A percentile compares a stretch with the other conserved stretches of the same genome.
Evolutionary conservation across 2,797 vertebrate species (phyloP).

Genomic region (Hyperoplus lanceolatus): DNA sequence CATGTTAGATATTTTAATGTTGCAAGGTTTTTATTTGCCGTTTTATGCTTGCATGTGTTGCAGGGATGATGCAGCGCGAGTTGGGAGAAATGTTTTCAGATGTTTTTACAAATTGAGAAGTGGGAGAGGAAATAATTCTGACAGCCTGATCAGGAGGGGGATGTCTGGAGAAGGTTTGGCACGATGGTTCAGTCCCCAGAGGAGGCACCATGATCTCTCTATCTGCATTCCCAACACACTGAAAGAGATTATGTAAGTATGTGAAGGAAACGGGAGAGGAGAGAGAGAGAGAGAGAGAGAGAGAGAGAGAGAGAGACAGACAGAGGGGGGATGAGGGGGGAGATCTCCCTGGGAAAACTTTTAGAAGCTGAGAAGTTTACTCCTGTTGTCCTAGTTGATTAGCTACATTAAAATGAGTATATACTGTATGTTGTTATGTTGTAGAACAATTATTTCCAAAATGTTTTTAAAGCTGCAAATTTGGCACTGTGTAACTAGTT

Average conservation of each 20-base stretch:
- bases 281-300: constrained; percentile 64
- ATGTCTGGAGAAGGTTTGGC: constrained; percentile 89
- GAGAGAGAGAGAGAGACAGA: constrained; percentile 65
- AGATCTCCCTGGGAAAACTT: constrained; percentile 59
- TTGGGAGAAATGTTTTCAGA: constrained; percentile 77
- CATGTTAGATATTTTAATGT: constrained; percentile 48
- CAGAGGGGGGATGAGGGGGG: too few species aligned
- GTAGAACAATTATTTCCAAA: too few species aligned
- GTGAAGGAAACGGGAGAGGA: constrained; percentile 81
- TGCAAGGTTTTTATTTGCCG: constrained; percentile 35
- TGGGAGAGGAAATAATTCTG: constrained; percentile 87
- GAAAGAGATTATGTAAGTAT: constrained; percentile 92
- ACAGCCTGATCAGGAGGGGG: constrained; percentile 91
- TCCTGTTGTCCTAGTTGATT: too few species aligned
- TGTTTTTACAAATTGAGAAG: constrained; percentile 96
- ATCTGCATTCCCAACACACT: constrained; percentile 89
- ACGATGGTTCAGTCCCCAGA: constrained; percentile 86
- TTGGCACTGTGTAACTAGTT: too few species aligned
- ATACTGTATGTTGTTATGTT: too few species aligned
- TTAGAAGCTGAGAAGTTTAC: too few species aligned
- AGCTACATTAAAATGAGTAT: too few species aligned
- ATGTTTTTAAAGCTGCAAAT: too few species aligned
- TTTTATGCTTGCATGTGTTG: constrained; percentile 53
- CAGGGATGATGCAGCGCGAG: constrained; percentile 64
- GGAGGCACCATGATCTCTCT: constrained; percentile 90